Percentiles rank a stretch among this genome's conserved stretches.
phyloP scores from a whole-genome alignment of 2,113 vertebrate species.

The Mustela nigripes region DNA sequence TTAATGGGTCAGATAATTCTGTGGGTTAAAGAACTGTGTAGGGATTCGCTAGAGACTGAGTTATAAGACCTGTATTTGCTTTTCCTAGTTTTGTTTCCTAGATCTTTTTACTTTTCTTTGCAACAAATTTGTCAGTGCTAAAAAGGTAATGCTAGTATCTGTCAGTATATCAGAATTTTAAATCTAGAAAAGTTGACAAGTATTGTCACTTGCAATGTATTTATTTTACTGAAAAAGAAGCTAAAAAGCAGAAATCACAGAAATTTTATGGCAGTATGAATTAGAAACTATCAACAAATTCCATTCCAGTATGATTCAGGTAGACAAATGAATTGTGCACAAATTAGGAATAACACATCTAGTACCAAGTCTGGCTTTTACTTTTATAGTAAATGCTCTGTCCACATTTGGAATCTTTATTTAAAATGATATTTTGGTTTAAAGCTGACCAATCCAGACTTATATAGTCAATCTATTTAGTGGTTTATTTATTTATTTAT shows the following conservation, averaged over 20 bases:
- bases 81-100: background rate
- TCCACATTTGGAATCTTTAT: conserved; percentile 27
- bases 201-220: background rate
- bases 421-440: conserved; percentile 39
- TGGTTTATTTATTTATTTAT: conserved; percentile 19
- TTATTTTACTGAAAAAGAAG: conserved; percentile 18
- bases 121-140: background rate
- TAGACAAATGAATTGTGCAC: background rate
- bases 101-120: background rate
- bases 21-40: background rate
- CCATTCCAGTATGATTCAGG: background rate
- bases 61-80: background rate
- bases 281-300: conserved; percentile 5
- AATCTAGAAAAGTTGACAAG: background rate
- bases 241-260: background rate
- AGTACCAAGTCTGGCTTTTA: background rate
- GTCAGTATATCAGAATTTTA: background rate
- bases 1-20: background rate
- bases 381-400: background rate
- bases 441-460: background rate
- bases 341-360: background rate
- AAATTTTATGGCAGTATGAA: background rate
- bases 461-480: background rate
- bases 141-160: background rate
- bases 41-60: background rate